phyloP scores from a whole-genome alignment of 2,797 vertebrate species.

The Scolopax bukidnonensis region DNA sequence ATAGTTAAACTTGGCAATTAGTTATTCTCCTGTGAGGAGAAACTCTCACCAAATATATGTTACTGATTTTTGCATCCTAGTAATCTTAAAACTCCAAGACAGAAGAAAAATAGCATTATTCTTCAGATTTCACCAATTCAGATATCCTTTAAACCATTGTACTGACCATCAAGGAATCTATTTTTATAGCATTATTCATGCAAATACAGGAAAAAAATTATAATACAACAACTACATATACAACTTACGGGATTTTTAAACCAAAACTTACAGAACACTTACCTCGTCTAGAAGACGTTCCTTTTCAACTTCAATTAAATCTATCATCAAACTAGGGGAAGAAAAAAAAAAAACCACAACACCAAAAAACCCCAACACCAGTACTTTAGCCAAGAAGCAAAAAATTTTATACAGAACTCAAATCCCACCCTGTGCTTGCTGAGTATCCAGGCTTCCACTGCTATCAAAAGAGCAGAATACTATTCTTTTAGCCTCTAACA shows the following conservation, averaged over 20 bases:
- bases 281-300: slow-evolving; percentile 90
- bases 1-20: background rate
- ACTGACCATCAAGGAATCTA: background rate
- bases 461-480: background rate
- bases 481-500: background rate
- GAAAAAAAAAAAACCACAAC: background rate
- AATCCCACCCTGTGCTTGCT: background rate
- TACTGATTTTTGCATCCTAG: background rate
- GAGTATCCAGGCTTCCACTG: background rate
- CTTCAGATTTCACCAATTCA: background rate
- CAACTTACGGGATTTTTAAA: rapidly evolving
- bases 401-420: background rate
- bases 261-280: slow-evolving; percentile 30
- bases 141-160: background rate
- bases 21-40: background rate
- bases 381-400: background rate
- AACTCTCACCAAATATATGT: background rate
- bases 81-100: background rate
- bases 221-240: background rate
- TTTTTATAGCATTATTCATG: background rate
- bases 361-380: background rate
- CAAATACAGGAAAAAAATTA: background rate
- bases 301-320: slow-evolving; percentile 88
- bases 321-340: slow-evolving; percentile 82
- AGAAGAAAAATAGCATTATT: background rate